These are phyloP conservation scores for Acrobasis suavella DNA, from an alignment of 2,888 invertebrate genomes.

Conservation along the genomic window DNA sequence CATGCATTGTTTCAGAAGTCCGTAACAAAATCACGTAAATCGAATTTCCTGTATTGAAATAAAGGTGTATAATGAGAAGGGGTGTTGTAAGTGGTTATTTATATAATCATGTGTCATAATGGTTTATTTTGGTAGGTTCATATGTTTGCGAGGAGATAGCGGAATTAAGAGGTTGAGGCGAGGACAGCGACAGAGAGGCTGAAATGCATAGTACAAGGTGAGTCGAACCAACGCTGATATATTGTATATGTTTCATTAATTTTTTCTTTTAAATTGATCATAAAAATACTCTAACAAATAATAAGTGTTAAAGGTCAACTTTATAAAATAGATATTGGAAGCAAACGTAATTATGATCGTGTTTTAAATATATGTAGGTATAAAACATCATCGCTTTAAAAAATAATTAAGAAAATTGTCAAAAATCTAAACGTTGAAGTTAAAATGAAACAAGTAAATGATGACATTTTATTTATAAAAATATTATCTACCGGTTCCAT, in stretches of 20 bases:
- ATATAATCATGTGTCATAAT: slow-evolving; percentile 21
- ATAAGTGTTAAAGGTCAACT: too few species aligned
- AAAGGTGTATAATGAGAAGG: neutral
- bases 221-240: slow-evolving; percentile 19
- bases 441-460: too few species aligned
- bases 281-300: too few species aligned
- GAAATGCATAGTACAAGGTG: slow-evolving; percentile 22
- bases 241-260: neutral
- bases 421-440: too few species aligned
- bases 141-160: slow-evolving; percentile 30
- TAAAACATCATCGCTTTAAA: too few species aligned
- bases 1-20: neutral
- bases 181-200: slow-evolving; percentile 26
- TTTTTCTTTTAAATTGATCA: neutral
- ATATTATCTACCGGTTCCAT: too few species aligned
- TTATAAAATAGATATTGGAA: too few species aligned
- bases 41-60: neutral
- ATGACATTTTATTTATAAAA: too few species aligned
- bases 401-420: too few species aligned
- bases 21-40: neutral
- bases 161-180: slow-evolving; percentile 28
- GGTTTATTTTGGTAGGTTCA: neutral
- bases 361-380: too few species aligned
- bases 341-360: too few species aligned
- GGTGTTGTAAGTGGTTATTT: slow-evolving; percentile 1